These are phyloP conservation scores for Cassiopea andromeda DNA, from an alignment of 30 jellyfish, hydroid and myxozoan species.

Conservation along the genomic window DNA sequence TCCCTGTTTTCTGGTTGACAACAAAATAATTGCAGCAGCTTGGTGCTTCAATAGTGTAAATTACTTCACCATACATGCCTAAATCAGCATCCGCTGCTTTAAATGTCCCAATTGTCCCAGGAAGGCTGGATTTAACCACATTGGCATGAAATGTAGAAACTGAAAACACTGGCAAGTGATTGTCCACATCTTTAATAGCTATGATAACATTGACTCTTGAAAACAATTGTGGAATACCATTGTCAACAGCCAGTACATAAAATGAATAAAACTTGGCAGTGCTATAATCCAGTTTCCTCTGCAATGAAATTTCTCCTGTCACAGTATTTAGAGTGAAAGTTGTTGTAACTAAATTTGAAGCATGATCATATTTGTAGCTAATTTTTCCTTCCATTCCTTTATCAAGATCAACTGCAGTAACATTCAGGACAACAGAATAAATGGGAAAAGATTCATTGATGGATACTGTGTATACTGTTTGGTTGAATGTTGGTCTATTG, in stretches of 20 bases:
- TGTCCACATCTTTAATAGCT: conserved; percentile 45
- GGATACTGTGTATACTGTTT: conserved; percentile 17
- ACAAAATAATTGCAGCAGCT: conserved; percentile 38
- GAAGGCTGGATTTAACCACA: conserved; percentile 18
- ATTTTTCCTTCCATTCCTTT: conserved; percentile 55
- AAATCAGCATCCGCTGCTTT: conserved; percentile 72
- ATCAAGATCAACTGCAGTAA: conserved; percentile 54
- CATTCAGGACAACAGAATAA: conserved; percentile 6
- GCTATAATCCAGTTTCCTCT: conserved; percentile 10
- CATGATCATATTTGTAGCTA: conserved; percentile 9
- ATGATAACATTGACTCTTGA: conserved; percentile 27
- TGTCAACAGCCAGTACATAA: conserved; percentile 50
- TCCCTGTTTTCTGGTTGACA: conserved; percentile 32
- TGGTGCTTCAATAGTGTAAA: conserved; percentile 42
- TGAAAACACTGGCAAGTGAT: conserved; percentile 57
- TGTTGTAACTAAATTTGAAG: conserved; percentile 8
- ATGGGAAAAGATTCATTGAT: conserved; percentile 43
- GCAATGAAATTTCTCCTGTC: conserved; percentile 26
- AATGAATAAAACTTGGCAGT: conserved; percentile 15
- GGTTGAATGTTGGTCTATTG: conserved; percentile 69
- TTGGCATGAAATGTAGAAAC: background rate
- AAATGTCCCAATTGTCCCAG: conserved; percentile 38
- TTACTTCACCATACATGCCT: conserved; percentile 51
- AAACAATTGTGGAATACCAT: conserved; percentile 42
- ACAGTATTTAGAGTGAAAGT: conserved; percentile 5